phyloP scores from a whole-genome alignment of 2,113 vertebrate genomes.

The Salminus brasiliensis region DNA sequence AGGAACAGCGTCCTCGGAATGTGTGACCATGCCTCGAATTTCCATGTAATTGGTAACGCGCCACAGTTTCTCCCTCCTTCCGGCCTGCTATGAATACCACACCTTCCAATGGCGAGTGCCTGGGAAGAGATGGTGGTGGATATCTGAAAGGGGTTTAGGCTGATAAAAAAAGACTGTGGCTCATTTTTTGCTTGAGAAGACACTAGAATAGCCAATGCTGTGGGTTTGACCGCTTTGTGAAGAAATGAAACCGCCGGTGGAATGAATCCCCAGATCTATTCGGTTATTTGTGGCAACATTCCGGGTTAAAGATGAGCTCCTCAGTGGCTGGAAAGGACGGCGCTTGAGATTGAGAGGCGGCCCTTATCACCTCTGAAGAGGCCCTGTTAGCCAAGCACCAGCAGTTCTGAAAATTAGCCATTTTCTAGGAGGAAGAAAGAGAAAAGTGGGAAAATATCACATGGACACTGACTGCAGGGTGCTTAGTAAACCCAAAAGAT shows the following conservation, averaged over 20 bases:
- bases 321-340: constrained; percentile 30
- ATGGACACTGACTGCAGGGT: constrained; percentile 52
- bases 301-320: constrained; percentile 29
- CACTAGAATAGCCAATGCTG: constrained; percentile 38
- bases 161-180: constrained; percentile 35
- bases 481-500: constrained; percentile 17
- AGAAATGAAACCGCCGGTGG: constrained; percentile 44
- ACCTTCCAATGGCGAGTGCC: constrained; percentile 33
- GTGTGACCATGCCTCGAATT: constrained; percentile 73
- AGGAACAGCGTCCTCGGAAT: constrained; percentile 65
- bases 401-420: constrained; percentile 65
- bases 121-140: constrained; percentile 24
- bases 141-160: constrained; percentile 35
- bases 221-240: constrained; percentile 3
- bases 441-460: constrained; percentile 52
- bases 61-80: constrained; percentile 49
- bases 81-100: constrained; percentile 46
- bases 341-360: constrained; percentile 34
- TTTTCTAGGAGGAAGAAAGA: constrained; percentile 50
- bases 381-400: constrained; percentile 59
- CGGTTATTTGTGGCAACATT: constrained; percentile 42
- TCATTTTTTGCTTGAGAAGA: constrained; percentile 48
- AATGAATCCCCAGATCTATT: constrained; percentile 46
- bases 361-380: constrained; percentile 69
- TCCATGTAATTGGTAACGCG: constrained; percentile 76